Percentiles rank a stretch among this genome's conserved stretches.
Evolutionary conservation across 2,888 invertebrate genomes (phyloP).

Genomic region (Orchesellides sinensis): DNA sequence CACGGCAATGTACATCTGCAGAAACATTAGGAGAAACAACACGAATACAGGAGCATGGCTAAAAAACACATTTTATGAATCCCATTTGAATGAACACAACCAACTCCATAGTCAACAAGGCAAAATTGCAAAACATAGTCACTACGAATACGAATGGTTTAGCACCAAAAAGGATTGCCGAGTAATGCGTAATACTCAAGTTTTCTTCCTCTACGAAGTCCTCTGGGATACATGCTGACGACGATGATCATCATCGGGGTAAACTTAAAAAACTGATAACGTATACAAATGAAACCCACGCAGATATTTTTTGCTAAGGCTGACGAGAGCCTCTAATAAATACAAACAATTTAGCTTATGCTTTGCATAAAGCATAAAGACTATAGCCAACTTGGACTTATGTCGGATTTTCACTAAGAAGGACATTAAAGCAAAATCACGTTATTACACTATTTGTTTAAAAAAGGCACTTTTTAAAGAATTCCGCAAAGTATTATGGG

Average conservation of each 20-base stretch:
- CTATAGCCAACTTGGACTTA: no score
- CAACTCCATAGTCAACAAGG: neutral
- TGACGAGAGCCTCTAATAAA: neutral
- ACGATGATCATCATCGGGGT: constrained; percentile 36
- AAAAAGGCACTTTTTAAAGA: neutral
- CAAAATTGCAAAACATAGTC: neutral
- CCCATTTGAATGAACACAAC: constrained; percentile 18
- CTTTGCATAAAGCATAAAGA: no score
- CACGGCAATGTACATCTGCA: neutral
- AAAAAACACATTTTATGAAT: constrained; percentile 14
- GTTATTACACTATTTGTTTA: neutral
- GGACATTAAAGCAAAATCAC: neutral
- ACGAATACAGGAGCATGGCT: neutral
- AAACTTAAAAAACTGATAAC: constrained; percentile 25
- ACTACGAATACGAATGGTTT: neutral
- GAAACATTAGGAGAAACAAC: neutral
- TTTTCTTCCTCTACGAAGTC: constrained; percentile 8
- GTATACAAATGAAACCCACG: constrained; percentile 34
- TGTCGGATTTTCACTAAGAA: neutral
- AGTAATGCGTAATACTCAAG: no score
- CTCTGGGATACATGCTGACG: constrained; percentile 39
- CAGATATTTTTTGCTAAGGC: constrained; percentile 15
- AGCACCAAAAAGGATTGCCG: neutral
- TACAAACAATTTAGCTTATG: no score
- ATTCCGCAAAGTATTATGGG: neutral